Percentiles rank a stretch among this genome's conserved stretches.
These are phyloP conservation scores for Ophioninae sp. DNA, from an alignment of 2,888 invertebrate genomes.

Conservation along the genomic window DNA sequence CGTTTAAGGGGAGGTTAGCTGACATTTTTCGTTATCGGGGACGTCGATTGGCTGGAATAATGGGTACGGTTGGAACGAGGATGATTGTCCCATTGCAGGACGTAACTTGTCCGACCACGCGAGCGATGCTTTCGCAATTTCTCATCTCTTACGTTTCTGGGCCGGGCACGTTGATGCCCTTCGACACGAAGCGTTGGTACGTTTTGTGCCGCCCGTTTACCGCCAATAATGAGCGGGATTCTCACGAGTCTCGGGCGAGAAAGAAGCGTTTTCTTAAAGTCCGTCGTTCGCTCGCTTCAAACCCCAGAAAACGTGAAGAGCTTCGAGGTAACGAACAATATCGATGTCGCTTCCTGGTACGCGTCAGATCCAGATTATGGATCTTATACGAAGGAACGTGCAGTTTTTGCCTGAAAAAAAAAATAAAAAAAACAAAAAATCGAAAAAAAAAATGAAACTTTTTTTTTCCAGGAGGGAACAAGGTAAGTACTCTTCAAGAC, in stretches of 20 bases:
- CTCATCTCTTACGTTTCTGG: conserved; percentile 8
- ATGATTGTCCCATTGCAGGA: conserved; percentile 15
- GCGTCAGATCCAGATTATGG: conserved; percentile 37
- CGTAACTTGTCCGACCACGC: conserved; percentile 23
- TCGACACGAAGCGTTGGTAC: conserved; percentile 47
- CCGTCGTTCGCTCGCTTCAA: conserved; percentile 23
- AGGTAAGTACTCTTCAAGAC: too few species aligned
- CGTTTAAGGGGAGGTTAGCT: not conserved
- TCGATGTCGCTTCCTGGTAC: conserved; percentile 51
- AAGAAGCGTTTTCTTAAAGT: conserved; percentile 23
- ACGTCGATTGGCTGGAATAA: not conserved
- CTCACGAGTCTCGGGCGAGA: conserved; percentile 7
- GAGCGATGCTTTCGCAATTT: conserved; percentile 28
- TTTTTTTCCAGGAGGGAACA: too few species aligned
- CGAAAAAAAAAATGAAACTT: too few species aligned
- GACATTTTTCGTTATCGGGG: not conserved
- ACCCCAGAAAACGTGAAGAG: conserved; percentile 20
- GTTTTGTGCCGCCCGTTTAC: conserved; percentile 3
- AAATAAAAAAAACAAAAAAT: too few species aligned
- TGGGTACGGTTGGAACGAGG: not conserved
- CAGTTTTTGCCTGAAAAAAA: too few species aligned
- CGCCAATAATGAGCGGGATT: conserved; percentile 21
- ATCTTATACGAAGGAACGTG: conserved; percentile 14
- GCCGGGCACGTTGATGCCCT: conserved; percentile 36
- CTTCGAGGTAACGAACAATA: conserved; percentile 41